Evolutionary conservation across 2,113 vertebrate species (phyloP), one percentile per base, ranked within the genome.

Genomic region (Podiceps cristatus): DNA sequence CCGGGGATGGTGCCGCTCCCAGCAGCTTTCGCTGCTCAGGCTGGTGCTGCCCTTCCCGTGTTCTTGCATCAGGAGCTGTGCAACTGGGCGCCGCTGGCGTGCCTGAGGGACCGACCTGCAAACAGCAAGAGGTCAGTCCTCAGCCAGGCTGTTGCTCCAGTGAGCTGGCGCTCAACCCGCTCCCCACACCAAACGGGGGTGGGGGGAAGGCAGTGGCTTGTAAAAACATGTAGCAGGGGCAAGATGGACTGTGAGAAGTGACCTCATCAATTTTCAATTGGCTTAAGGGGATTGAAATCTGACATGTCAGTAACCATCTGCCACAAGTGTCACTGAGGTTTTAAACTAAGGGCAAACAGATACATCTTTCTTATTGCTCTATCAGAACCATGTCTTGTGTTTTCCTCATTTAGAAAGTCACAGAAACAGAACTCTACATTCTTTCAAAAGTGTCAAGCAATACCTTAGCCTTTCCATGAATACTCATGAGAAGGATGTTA

Each of bases 181-280:
- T 49, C 37, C 44, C 0, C 22, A 8, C 24, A 52, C 11, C 13
- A 27, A 73, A 17, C 1, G 18, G 10, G 2, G 2, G 6, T 9
- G 31, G 49, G 14, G 5, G 4, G 12, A 37, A 37, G 7, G 7
- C 2, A 14, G 42, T 42, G 42, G 42, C 11, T 13, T 11, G 3
- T 40, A 33, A 58, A 93, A 29, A 22, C 7, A 1, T 2, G 10
- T 24, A 23, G 6, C 23, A 44, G 29, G 19, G 18, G 2, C 28
- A 27, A 71, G 22, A 45, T 12, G 55, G 24, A 33, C 50, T 0
- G 0, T n/a, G 10, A 40, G 2, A 35, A 18, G 10, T 27, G 60
- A 52, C 33, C 10, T 47, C 29, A n/a, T 22, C 25, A 11, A 20
- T 87, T 77, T 77, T 29, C 3, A 4, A 0, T 13, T 67, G 15